Percentiles rank a stretch among this genome's conserved stretches.
Evolutionary conservation across 2,113 vertebrate genomes (phyloP).

Genomic region (Callionymus lyra): DNA sequence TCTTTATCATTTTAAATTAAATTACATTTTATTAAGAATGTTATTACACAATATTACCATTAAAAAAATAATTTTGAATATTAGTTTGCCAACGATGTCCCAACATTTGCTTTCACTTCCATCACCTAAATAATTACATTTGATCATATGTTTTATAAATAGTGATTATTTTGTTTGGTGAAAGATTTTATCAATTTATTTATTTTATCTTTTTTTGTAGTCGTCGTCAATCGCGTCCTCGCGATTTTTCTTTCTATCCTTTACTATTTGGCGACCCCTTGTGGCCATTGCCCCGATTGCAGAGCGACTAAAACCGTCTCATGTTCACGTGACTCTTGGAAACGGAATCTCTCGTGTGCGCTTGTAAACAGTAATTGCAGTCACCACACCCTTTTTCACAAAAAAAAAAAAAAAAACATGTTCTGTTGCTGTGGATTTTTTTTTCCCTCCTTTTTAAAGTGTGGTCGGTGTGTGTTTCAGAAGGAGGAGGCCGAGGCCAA

Average conservation of each 20-base stretch:
- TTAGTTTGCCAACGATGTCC: too few species aligned
- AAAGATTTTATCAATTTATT: too few species aligned
- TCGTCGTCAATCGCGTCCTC: neutral
- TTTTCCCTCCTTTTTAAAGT: constrained; percentile 15
- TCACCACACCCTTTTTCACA: constrained; percentile 43
- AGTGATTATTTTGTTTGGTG: too few species aligned
- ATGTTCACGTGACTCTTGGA: constrained; percentile 16
- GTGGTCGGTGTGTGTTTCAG: constrained; percentile 60
- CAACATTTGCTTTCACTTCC: too few species aligned
- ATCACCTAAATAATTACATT: too few species aligned
- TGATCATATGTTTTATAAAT: too few species aligned
- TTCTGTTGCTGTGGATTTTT: constrained; percentile 34
- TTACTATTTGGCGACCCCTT: constrained; percentile 44
- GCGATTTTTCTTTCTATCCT: neutral
- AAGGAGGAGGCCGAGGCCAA: constrained; percentile 82
- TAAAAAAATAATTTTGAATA: too few species aligned
- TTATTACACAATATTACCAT: too few species aligned
- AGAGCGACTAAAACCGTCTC: constrained; percentile 26
- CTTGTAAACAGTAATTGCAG: constrained; percentile 37
- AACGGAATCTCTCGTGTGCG: constrained; percentile 22
- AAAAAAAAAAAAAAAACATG: constrained; percentile 29
- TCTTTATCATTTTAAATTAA: too few species aligned
- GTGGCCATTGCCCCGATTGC: constrained; percentile 33
- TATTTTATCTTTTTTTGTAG: too few species aligned
- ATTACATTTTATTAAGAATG: too few species aligned